Evolutionary conservation across 2,888 invertebrate species (phyloP).

Genomic region (Heliconius aoede): DNA sequence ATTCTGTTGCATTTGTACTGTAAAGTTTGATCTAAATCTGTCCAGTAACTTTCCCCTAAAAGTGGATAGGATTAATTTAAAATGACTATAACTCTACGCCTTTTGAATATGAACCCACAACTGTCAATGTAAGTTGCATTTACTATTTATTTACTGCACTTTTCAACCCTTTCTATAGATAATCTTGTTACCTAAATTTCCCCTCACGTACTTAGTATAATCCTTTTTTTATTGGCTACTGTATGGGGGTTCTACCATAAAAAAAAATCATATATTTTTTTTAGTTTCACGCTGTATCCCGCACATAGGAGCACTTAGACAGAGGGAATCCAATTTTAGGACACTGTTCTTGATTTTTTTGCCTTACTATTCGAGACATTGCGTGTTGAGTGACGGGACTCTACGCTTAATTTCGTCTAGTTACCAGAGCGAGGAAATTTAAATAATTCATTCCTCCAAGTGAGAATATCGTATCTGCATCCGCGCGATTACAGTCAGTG

Average conservation of each 20-base stretch:
- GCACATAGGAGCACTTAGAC: neutral
- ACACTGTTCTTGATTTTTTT: neutral
- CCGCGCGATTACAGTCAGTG: neutral
- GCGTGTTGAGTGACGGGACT: neutral
- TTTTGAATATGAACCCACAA: neutral
- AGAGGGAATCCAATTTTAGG: neutral
- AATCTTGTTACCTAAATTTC: slow-evolving; percentile 14
- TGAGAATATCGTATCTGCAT: neutral
- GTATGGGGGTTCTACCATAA: neutral
- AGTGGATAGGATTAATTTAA: too few relatives aligned
- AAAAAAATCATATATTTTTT: neutral
- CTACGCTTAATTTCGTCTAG: neutral
- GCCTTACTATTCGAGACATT: too few relatives aligned
- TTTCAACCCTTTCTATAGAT: slow-evolving; percentile 1
- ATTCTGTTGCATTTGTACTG: too few relatives aligned
- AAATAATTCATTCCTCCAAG: neutral
- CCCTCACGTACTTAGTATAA: slow-evolving; percentile 35
- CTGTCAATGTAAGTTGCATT: neutral
- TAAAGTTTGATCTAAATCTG: too few relatives aligned
- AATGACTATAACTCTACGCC: neutral
- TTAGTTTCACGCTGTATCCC: neutral
- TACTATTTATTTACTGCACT: neutral
- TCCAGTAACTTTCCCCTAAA: too few relatives aligned
- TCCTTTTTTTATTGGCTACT: slow-evolving; percentile 38
- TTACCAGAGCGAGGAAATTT: neutral